Evolutionary conservation across 2,888 invertebrate genomes (phyloP), one percentile per base, ranked within the genome.

Genomic region (Sabatieria punctata): DNA sequence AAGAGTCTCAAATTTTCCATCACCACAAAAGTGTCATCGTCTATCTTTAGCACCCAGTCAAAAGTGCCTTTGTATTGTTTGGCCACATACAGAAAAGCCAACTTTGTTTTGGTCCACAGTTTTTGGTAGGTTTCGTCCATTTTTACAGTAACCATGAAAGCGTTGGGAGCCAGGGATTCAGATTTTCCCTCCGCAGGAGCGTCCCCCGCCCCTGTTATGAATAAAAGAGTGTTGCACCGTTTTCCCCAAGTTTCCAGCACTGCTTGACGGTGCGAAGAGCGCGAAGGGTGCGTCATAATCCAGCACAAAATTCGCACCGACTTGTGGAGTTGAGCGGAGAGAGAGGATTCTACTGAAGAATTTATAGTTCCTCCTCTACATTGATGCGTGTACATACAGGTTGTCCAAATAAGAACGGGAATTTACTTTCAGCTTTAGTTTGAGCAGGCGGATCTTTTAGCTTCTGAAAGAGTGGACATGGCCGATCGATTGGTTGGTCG

Each of bases 1-100:
- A 41, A 38, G 2, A 46, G 27, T 18, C 13, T 2, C 35, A 46
- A 26, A 30, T 46, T 46, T 22, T 46, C 46, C 23, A 46, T 22
- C n/a, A 46, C n/a, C 23, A 46, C 23, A 21, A 24, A 46, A 11
- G 22, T 46, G 41, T 46, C 46, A 43, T 46, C 46, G 30, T 46
- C 46, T 4, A 42, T 36, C 33, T 46, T 46, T n/a, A 46, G 6
- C 23, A 46, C 41, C 41, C 41, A 46, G 22, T 46, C 46, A 22
- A 26, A 46, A 4, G 24, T 4, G n/a, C 26, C n/a, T 2, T 18
- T 13, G 18, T 35, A 26, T 2, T 26, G n/a, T 18, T 21, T 2
- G 26, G 35, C 15, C 18, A 40, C 45, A 21, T 27, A 38, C 2
- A 6, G 18, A n/a, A 46, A 46, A 4, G 46, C 27, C 42, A 46